Base-by-base conservation (phyloP, 2,797 vertebrate species). In the Cynopterus sphinx region DNA sequence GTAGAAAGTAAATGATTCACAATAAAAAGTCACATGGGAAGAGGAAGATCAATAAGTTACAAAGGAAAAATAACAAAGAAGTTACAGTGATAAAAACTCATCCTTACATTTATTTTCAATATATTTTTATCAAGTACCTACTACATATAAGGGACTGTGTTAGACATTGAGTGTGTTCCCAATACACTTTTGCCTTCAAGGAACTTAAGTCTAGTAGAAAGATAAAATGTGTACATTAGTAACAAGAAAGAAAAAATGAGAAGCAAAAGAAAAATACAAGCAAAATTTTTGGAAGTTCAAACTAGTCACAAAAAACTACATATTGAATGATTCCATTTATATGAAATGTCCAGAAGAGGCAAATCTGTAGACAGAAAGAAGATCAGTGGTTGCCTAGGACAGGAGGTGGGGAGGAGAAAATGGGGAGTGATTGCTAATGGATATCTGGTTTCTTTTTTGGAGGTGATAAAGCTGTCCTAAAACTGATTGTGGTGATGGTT, bases 231-330 rank as follows among this genome's bases (percentile, higher is more conserved):
- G 24, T 75, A 33, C 7, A 41, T 67, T 59, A 61, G 13, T 92
- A 86, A 74, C 46, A 89, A 91, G 33, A 61, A 88, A 89, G 10
- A 74, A 67, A 87, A 94, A 75, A 89, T 21, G 15, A 84, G 51
- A 93, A 43, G 28, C 15, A 31, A 55, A 92, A 94, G n/a, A 74
- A 81, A 92, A 77, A 43, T 84, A 63, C 10, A 75, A 77, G 43
- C 24, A 83, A 87, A 92, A 75, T 70, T 86, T 3, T 53, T 75
- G 63, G 51, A 10, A 68, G 9, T 90, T 87, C 22, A 90, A 82
- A 31, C 4, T 89, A 92, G 36, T 51, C 68, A 89, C 36, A 83
- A 51, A 87, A 74, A 59, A 31, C 41, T 59, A 31, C 16, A 36
- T 46, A 43, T 51, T 88, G n/a, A 51, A 41, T 73, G 57, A 73